phyloP scores from a whole-genome alignment of 2,113 vertebrate genomes.

The Lepus timidus region DNA sequence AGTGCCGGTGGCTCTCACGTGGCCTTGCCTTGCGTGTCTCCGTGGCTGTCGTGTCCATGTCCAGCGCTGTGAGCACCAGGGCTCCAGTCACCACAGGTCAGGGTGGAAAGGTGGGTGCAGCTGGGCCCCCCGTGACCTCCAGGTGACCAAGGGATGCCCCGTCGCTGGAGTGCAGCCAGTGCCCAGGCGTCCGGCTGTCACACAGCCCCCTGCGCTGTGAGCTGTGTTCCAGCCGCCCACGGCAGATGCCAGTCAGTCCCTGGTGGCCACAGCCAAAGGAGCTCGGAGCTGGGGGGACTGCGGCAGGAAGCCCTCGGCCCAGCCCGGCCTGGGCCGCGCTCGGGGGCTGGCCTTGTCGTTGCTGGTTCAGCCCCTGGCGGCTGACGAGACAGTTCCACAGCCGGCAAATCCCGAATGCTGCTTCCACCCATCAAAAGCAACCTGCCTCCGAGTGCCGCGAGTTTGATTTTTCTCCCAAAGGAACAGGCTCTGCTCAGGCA shows the following conservation, averaged over 20 bases:
- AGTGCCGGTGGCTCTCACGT: no score
- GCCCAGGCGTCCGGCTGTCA: fast-evolving
- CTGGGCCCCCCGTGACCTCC: background rate
- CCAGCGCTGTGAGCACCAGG: background rate
- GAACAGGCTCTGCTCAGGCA: fast-evolving
- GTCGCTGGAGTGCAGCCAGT: background rate
- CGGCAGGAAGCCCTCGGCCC: no score
- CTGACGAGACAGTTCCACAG: fast-evolving
- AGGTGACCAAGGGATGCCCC: background rate
- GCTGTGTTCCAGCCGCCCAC: fast-evolving
- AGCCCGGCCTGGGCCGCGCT: no score
- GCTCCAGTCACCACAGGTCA: background rate
- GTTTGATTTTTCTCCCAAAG: background rate
- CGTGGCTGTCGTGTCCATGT: background rate
- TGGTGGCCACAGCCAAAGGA: background rate
- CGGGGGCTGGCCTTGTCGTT: no score
- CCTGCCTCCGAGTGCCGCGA: no score
- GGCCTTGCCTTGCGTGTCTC: background rate
- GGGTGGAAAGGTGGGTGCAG: background rate
- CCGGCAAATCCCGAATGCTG: no score
- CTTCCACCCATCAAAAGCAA: background rate
- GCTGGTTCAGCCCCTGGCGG: no score
- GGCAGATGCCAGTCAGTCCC: no score
- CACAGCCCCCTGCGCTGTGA: fast-evolving
- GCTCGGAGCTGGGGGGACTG: no score